Conservation (phyloP, 2,113 vertebrate genomes). For the Abramis brama region DNA sequence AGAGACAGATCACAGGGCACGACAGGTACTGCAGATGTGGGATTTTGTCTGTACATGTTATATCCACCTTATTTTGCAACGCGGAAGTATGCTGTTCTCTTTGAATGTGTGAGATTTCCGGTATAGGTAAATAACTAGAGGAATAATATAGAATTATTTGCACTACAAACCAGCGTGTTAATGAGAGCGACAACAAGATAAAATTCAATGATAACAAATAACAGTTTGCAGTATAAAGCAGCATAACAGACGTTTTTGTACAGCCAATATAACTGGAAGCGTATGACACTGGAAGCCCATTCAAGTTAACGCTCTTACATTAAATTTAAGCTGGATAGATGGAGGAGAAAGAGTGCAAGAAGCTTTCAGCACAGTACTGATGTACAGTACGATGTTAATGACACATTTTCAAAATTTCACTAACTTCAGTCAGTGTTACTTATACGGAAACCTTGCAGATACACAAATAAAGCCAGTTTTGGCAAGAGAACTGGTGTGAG, state of each 20-base stretch:
- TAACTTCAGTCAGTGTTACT: background rate
- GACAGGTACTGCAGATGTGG: conserved; percentile 85
- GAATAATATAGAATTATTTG: too few relatives aligned
- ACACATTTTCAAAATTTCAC: background rate
- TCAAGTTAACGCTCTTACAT: too few relatives aligned
- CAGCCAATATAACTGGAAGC: too few relatives aligned
- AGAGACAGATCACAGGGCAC: conserved; percentile 90
- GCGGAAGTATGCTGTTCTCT: background rate
- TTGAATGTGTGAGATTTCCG: background rate
- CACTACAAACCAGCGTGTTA: too few relatives aligned
- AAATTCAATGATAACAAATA: too few relatives aligned
- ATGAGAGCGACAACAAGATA: too few relatives aligned
- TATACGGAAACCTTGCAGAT: background rate
- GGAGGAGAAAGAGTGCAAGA: background rate
- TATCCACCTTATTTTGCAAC: too few relatives aligned
- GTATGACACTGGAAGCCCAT: too few relatives aligned
- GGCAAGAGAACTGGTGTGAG: background rate
- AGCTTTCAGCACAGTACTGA: background rate
- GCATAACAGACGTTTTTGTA: too few relatives aligned
- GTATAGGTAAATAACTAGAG: too few relatives aligned
- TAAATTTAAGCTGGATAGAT: background rate
- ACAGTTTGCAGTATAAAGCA: too few relatives aligned
- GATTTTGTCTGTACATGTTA: background rate
- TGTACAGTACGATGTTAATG: background rate
- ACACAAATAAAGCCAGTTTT: background rate